Conservation (phyloP, 2,797 vertebrate genomes). For the Peromyscus melanophrys region DNA sequence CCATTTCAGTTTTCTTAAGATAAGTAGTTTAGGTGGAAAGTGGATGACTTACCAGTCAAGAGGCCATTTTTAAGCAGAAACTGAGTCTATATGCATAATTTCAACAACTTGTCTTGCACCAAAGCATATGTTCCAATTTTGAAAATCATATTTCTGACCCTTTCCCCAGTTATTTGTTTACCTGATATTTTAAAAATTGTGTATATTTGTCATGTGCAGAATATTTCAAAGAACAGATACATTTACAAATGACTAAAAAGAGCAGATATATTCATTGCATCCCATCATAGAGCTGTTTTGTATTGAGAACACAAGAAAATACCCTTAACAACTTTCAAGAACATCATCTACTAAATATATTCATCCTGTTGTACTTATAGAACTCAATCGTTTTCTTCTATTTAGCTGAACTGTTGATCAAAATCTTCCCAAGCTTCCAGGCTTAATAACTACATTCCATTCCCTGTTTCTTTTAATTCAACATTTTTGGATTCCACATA, state of each 20-base stretch:
- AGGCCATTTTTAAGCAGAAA: conserved; percentile 17
- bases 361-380: background rate
- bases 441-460: too few species aligned
- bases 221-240: background rate
- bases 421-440: background rate
- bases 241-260: background rate
- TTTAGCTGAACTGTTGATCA: background rate
- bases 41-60: background rate
- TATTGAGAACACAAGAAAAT: background rate
- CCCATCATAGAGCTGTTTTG: background rate
- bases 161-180: background rate
- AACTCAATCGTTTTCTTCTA: background rate
- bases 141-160: background rate
- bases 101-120: background rate
- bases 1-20: background rate
- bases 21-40: conserved; percentile 16
- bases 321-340: background rate
- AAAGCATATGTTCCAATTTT: background rate
- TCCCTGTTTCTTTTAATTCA: background rate
- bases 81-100: background rate
- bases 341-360: background rate
- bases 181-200: background rate
- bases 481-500: background rate
- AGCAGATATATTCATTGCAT: background rate
- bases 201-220: background rate